Percentiles rank a stretch among this genome's conserved stretches.
phyloP scores from a whole-genome alignment of 2,888 invertebrate species.

The Conus canariensis region DNA sequence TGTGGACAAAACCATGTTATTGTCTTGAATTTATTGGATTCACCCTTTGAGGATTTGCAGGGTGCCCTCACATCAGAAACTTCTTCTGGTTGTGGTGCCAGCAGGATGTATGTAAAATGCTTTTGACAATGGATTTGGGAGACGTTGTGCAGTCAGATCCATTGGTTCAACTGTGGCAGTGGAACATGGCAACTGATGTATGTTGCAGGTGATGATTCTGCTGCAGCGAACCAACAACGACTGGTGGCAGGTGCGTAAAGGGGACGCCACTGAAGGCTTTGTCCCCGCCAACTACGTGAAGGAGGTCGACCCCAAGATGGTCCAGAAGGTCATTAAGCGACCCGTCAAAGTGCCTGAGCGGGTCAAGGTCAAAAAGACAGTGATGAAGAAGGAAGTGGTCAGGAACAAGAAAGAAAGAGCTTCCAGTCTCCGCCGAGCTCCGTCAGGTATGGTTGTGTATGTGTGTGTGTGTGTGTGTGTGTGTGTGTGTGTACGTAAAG shows the following conservation, averaged over 20 bases:
- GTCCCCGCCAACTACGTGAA: constrained; percentile 98
- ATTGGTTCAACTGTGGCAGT: too few species aligned
- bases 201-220: constrained; percentile 87
- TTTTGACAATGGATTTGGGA: too few species aligned
- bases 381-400: constrained; percentile 82
- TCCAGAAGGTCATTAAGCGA: constrained; percentile 83
- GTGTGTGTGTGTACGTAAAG: constrained; percentile 3
- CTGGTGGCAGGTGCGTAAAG: constrained; percentile 99
- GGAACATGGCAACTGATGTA: too few species aligned
- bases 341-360: constrained; percentile 91
- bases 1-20: too few species aligned
- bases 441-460: constrained; percentile 68
- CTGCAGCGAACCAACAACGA: constrained; percentile 97
- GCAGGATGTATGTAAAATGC: too few species aligned
- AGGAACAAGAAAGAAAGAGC: constrained; percentile 84
- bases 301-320: constrained; percentile 90
- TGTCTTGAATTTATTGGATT: too few species aligned
- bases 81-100: too few species aligned
- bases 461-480: background rate
- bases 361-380: constrained; percentile 91
- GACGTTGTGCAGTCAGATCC: too few species aligned
- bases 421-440: constrained; percentile 71
- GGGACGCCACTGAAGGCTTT: constrained; percentile 95
- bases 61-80: too few species aligned
- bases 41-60: too few species aligned